phyloP scores from a whole-genome alignment of 23 tunicate species.

The Halocynthia aurantium region DNA sequence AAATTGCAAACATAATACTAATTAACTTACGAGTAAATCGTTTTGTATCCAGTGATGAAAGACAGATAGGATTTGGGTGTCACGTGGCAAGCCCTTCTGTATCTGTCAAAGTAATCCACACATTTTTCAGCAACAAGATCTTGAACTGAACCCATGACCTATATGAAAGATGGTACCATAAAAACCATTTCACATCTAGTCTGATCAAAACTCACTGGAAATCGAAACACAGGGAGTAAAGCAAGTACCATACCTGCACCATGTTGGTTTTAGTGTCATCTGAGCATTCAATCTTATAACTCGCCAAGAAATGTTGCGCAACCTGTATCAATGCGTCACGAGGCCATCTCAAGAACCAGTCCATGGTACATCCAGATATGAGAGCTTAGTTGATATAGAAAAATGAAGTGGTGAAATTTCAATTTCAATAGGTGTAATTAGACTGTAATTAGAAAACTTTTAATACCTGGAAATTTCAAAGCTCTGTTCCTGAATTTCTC shows the following conservation, averaged over 20 bases:
- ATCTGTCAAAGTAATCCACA: conserved; percentile 91
- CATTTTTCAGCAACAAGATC: conserved; percentile 96
- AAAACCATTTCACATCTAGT: too few species aligned
- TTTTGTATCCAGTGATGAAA: conserved; percentile 90
- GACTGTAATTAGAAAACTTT: not conserved
- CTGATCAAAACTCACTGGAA: too few species aligned
- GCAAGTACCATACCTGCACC: conserved; percentile 57
- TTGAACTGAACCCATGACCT: conserved; percentile 98
- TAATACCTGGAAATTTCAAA: conserved; percentile 86
- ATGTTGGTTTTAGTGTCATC: conserved; percentile 66
- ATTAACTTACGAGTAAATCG: conserved; percentile 66
- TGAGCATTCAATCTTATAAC: conserved; percentile 82
- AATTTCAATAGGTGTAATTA: too few species aligned
- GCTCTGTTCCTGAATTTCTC: conserved; percentile 95
- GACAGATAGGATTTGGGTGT: conserved; percentile 98
- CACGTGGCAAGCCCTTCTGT: conserved; percentile 96
- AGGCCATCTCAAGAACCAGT: conserved; percentile 99
- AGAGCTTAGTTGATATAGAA: conserved; percentile 41
- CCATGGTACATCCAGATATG: conserved; percentile 99
- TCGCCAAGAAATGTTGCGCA: conserved; percentile 76
- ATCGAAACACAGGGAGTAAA: not conserved
- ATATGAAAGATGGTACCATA: not conserved
- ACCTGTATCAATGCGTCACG: conserved; percentile 93
- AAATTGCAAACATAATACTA: too few species aligned
- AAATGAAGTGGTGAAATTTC: not conserved